These are phyloP conservation scores for Hydrozoanthus gracilis DNA, from an alignment of 92 coral and sea anemone species.

Conservation along the genomic window DNA sequence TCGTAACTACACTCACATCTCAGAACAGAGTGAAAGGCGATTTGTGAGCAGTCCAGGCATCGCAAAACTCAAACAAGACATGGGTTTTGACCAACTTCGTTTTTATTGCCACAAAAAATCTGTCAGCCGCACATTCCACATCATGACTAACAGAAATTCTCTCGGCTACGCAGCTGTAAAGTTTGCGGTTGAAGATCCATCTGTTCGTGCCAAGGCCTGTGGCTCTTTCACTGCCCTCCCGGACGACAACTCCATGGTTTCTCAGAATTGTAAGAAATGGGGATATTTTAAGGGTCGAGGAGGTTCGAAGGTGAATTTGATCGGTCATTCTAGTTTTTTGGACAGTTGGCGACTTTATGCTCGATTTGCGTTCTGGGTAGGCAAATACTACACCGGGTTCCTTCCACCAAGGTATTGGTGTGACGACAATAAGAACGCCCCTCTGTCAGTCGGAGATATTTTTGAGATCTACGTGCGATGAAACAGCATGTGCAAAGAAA, in stretches of 20 bases:
- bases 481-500: background rate
- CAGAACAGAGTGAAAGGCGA: conserved; percentile 5
- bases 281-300: background rate
- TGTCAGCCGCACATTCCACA: conserved; percentile 29
- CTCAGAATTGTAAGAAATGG: conserved; percentile 17
- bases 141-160: conserved; percentile 22
- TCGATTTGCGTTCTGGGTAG: conserved; percentile 4
- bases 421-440: background rate
- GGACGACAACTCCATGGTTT: background rate
- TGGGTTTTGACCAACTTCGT: conserved; percentile 36
- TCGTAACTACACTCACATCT: background rate
- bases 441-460: conserved; percentile 5
- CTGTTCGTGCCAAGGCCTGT: conserved; percentile 11
- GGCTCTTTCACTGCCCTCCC: conserved; percentile 32
- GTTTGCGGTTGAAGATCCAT: conserved; percentile 2
- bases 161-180: conserved; percentile 10
- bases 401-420: background rate
- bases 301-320: background rate
- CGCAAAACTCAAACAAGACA: background rate
- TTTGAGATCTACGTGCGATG: conserved; percentile 31
- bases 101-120: conserved; percentile 26
- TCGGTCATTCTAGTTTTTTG: background rate
- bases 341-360: background rate
- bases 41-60: background rate
- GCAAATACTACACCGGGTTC: background rate